These are phyloP conservation scores for Zaprionus ornatus DNA, from an alignment of 1,140 invertebrate species.

Conservation along the genomic window DNA sequence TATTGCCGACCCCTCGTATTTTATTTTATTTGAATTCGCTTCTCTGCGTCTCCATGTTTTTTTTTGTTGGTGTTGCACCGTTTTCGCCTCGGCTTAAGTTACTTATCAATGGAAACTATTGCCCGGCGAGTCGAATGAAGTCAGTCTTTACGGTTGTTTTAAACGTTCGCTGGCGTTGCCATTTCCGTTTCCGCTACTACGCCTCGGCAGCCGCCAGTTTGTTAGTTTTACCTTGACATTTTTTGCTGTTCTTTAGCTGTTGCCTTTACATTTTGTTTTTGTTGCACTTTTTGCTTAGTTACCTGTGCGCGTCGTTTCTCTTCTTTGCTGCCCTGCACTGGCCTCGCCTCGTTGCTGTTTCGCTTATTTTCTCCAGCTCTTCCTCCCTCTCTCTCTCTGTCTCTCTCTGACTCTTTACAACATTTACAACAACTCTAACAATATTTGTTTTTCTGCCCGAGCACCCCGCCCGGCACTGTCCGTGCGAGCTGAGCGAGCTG, in stretches of 20 bases:
- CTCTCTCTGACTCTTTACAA: slow-evolving; percentile 5
- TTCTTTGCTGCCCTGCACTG: neutral
- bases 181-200: slow-evolving; percentile 74
- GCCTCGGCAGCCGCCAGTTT: slow-evolving; percentile 55
- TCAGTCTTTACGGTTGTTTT: slow-evolving; percentile 41
- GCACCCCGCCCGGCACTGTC: slow-evolving; percentile 11
- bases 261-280: slow-evolving; percentile 36
- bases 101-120: slow-evolving; percentile 63
- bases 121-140: slow-evolving; percentile 23
- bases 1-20: slow-evolving; percentile 48
- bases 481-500: slow-evolving; percentile 1
- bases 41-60: slow-evolving; percentile 9
- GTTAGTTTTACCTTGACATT: slow-evolving; percentile 80
- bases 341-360: slow-evolving; percentile 20
- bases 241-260: slow-evolving; percentile 52
- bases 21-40: slow-evolving; percentile 22
- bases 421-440: slow-evolving; percentile 67
- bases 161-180: slow-evolving; percentile 61
- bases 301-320: slow-evolving; percentile 51
- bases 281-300: slow-evolving; percentile 59
- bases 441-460: slow-evolving; percentile 71
- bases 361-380: slow-evolving; percentile 25
- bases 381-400: neutral
- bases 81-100: slow-evolving; percentile 31
- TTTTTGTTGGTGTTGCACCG: neutral